Percentiles rank a stretch among this genome's conserved stretches.
phyloP scores from a whole-genome alignment of 2,888 invertebrate species.

The Hyposoter dolosus region DNA sequence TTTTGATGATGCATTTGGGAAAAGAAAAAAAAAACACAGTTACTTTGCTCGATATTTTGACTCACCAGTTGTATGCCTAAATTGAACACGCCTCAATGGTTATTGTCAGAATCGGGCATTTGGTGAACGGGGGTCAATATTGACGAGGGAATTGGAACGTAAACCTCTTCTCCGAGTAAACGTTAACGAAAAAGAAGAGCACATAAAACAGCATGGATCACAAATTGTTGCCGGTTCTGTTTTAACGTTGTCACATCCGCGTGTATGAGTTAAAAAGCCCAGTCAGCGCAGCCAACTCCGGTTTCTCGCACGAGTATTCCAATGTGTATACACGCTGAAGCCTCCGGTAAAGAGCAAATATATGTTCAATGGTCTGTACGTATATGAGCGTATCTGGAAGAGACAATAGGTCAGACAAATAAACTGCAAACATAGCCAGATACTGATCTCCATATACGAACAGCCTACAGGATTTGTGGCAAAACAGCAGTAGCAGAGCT shows the following conservation, averaged over 20 bases:
- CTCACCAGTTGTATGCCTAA: neutral
- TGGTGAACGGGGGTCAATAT: constrained; percentile 2
- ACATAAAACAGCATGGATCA: neutral
- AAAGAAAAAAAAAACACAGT: neutral
- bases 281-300: constrained; percentile 25
- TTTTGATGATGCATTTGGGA: neutral
- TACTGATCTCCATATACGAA: constrained; percentile 32
- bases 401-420: constrained; percentile 32
- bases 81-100: neutral
- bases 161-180: constrained; percentile 1
- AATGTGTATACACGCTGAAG: constrained; percentile 22
- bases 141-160: neutral
- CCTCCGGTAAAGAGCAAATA: constrained; percentile 30
- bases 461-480: constrained; percentile 29
- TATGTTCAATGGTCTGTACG: constrained; percentile 34
- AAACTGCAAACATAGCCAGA: constrained; percentile 48
- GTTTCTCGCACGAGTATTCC: constrained; percentile 7
- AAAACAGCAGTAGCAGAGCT: constrained; percentile 11
- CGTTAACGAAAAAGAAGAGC: neutral
- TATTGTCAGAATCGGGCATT: neutral
- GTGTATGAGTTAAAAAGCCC: neutral
- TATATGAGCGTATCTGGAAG: constrained; percentile 33
- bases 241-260: constrained; percentile 13
- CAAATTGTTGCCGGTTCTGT: neutral
- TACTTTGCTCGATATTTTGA: neutral